Evolutionary conservation across 1,140 invertebrate genomes (phyloP).

Genomic region (Akabosia matsudoensis): DNA sequence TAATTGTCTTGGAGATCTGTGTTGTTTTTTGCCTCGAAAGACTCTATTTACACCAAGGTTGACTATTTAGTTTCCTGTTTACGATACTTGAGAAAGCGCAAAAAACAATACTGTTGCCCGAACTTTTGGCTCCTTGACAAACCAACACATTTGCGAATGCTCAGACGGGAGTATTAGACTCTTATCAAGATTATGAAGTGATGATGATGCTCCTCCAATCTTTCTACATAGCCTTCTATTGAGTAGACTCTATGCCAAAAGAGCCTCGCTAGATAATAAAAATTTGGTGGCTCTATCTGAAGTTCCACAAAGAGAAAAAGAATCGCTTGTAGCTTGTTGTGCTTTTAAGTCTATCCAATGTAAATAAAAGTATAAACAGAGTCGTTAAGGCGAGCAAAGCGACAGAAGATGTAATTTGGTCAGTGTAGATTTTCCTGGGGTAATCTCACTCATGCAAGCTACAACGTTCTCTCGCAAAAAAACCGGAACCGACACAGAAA

Average conservation of each 20-base stretch:
- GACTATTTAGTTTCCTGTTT: no score
- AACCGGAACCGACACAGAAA: background rate
- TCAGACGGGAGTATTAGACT: background rate
- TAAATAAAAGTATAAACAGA: no score
- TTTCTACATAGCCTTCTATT: background rate
- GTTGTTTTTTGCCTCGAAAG: background rate
- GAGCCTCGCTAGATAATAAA: background rate
- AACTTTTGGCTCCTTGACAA: background rate
- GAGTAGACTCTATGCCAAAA: background rate
- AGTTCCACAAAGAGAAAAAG: no score
- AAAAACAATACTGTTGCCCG: no score
- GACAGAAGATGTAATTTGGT: background rate
- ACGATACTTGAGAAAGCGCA: no score
- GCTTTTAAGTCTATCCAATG: no score
- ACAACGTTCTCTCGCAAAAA: background rate
- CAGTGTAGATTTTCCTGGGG: background rate
- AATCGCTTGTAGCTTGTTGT: no score
- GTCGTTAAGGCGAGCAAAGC: background rate
- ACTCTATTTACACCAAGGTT: no score
- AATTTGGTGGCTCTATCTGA: no score
- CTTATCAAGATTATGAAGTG: constrained; percentile 1
- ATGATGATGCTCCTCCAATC: background rate
- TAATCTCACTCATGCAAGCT: constrained; percentile 4
- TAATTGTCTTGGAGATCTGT: background rate
- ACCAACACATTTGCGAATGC: background rate